Base-by-base conservation (phyloP, 2,797 vertebrate genomes). In the Sebastes melanostomus region DNA sequence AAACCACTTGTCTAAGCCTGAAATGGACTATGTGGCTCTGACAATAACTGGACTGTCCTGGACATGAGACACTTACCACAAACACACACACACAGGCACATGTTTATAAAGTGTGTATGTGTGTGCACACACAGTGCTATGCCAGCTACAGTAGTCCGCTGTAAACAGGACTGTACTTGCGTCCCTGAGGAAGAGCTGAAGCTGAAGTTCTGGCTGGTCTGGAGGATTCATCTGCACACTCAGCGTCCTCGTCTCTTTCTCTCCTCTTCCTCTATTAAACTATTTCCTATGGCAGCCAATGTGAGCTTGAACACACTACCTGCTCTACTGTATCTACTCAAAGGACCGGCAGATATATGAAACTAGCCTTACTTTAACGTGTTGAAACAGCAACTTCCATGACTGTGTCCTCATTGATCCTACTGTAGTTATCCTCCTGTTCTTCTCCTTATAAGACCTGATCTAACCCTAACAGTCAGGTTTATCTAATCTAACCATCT, bases 301-400 rank as follows among this genome's bases (percentile, higher is more conserved):
- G 25, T 22, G 24, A 69, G 22, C 8, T 10, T 3, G 36, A 74
- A 46, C 34, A 56, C 38, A 68, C 8, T 7, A 10, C 16, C 61
- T 34, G 55, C n/a, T 16, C 38, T 16, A 42, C 14, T 16, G 14
- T 42, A 5, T 52, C 55, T 5, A 24, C 62, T 52, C 14, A 20
- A 2, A 62, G 6, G 52, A 38, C 13, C n/a, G 9, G 6, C n/a
- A 50, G n/a, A 86, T 22, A 11, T 54, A 14, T 20, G 14, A 27
- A 71, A 29, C 27, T 14, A 29, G 70, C 70, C 62, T 82, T 77
- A 79, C 9, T 46, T 25, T 25, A 14, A 79, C 10, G 4, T 68
- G 14, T 71, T 66, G 16, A 78, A 66, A 72, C 32, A 54, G 59
- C 66, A 60, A 27, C 42, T 70, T 79, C 69, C 60, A 58, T 27